Evolutionary conservation across 2,888 invertebrate species (phyloP), one percentile per base, ranked within the genome.

Genomic region (Scaptomyza polygonia): DNA sequence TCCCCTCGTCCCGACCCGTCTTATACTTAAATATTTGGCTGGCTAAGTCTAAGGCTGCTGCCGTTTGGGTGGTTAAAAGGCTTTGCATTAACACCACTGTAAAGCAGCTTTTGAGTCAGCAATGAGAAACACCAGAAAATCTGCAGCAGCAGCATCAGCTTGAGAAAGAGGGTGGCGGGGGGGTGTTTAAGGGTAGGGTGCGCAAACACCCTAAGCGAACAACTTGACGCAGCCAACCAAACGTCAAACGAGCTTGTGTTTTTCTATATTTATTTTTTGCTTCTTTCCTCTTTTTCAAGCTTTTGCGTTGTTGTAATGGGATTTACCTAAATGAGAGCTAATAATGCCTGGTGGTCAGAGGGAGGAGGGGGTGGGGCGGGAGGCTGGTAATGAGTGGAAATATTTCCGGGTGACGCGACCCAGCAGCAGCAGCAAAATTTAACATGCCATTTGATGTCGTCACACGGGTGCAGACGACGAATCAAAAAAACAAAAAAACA

Each of bases 321-420:
- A 84, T 84, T 88, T 84, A 80, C 71, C 71, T 88, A 88, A 84
- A 84, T 88, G 83, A 87, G 81, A 86, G 83, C 83, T 88, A 84
- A 84, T 84, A 84, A 86, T 75, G 84, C 63, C 67, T 52, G 63
- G 64, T 59, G 64, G 62, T 54, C 67, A 55, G 55, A 55, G 55
- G 58, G 64, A 16, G 25, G 27, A 8, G n/a, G n/a, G n/a, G n/a
- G n/a, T n/a, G n/a, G n/a, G n/a, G n/a, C n/a, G n/a, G n/a, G n/a
- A n/a, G n/a, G n/a, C 58, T 54, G 61, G 65, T 68, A 77, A 64
- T 63, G 71, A 81, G 80, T 86, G 86, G 61, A 82, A 87, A 82
- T 85, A 87, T 82, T 82, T 82, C 82, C 82, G 88, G 81, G 76
- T 74, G 61, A 67, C 62, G 77, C 62, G 65, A 72, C 72, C 58